Evolutionary conservation across 2,113 vertebrate genomes (phyloP).

Genomic region (Gymnocephalus cernua): DNA sequence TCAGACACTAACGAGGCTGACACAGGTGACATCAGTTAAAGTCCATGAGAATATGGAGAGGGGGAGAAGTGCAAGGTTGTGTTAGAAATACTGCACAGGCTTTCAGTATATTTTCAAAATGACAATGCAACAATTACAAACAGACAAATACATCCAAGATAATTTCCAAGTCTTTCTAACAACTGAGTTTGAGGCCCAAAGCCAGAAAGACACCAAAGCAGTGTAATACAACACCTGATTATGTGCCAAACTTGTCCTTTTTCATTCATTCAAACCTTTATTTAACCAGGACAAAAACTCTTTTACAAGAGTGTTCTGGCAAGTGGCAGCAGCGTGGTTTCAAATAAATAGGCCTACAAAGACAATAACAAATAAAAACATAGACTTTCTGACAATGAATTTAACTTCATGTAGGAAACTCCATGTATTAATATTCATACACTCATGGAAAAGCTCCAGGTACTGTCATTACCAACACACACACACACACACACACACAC

Average conservation of each 20-base stretch:
- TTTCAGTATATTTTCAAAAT: not conserved
- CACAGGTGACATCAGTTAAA: not conserved
- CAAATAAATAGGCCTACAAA: too few relatives aligned
- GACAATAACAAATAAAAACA: too few relatives aligned
- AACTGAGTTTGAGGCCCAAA: not conserved
- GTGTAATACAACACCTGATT: slow-evolving; percentile 39
- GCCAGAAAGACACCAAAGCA: slow-evolving; percentile 8
- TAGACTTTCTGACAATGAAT: slow-evolving; percentile 45
- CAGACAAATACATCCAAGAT: not conserved
- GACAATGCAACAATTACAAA: not conserved
- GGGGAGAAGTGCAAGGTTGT: not conserved
- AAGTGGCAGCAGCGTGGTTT: too few relatives aligned
- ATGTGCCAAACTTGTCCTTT: slow-evolving; percentile 37
- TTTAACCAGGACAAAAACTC: too few relatives aligned
- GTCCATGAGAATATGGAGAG: not conserved
- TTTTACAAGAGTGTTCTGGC: too few relatives aligned
- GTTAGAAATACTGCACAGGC: not conserved
- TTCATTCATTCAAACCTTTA: too few relatives aligned
- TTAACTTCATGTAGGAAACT: slow-evolving; percentile 11
- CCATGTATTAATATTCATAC: slow-evolving; percentile 32
- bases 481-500: too few relatives aligned
- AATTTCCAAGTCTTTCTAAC: not conserved
- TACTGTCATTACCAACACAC: slow-evolving; percentile 23
- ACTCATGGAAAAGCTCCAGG: slow-evolving; percentile 30
- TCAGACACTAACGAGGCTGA: not conserved